Percentiles rank a stretch among this genome's conserved stretches.
phyloP scores from a whole-genome alignment of 2,113 vertebrate species.

The Ginglymostoma cirratum region DNA sequence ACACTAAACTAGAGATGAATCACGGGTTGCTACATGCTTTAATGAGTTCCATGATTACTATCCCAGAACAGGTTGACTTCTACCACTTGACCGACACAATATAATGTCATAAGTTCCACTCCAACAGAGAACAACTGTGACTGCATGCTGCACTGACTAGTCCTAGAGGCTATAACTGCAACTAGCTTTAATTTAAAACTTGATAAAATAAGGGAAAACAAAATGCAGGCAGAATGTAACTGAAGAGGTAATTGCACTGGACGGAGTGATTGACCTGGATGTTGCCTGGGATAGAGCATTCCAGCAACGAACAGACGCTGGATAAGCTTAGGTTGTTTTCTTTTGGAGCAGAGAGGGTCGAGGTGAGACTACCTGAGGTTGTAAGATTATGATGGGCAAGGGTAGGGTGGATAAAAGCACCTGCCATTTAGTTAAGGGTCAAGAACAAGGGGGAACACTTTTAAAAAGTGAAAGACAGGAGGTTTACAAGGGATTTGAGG shows the following conservation, averaged over 20 bases:
- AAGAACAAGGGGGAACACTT: too few relatives aligned
- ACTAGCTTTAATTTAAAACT: not conserved
- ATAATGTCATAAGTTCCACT: not conserved
- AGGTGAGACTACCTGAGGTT: too few relatives aligned
- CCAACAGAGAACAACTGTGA: not conserved
- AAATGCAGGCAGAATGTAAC: too few relatives aligned
- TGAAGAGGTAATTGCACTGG: too few relatives aligned
- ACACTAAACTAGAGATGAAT: not conserved
- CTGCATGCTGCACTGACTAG: not conserved
- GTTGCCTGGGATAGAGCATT: too few relatives aligned
- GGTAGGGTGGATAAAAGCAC: not conserved
- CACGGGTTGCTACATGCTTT: not conserved
- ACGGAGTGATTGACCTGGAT: too few relatives aligned
- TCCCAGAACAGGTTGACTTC: not conserved
- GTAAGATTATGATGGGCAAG: not conserved
- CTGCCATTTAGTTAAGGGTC: too few relatives aligned
- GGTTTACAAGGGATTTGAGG: too few relatives aligned
- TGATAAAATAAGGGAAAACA: not conserved
- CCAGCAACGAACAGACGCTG: too few relatives aligned
- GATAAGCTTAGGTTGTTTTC: too few relatives aligned
- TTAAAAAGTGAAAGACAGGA: too few relatives aligned
- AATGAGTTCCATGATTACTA: constrained; percentile 10
- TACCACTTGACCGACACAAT: not conserved
- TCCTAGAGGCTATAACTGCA: not conserved
- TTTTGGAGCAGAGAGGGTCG: too few relatives aligned